Base-by-base conservation (phyloP, 2,797 vertebrate genomes). In the Myotis planiceps region DNA sequence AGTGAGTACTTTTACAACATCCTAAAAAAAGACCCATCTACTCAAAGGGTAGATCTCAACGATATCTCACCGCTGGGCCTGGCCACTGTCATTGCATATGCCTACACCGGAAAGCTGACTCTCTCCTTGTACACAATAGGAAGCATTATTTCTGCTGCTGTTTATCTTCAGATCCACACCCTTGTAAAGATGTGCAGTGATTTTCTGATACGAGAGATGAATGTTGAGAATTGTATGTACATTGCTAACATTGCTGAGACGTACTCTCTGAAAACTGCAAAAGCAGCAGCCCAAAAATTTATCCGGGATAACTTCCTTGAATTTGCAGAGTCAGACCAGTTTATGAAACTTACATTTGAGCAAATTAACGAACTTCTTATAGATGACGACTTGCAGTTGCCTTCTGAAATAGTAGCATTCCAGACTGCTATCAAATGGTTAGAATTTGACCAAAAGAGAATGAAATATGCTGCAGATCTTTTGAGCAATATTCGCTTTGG, bases 171-270 rank as follows among this genome's bases (percentile, higher is more conserved):
- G 98, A 99, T 99, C 81, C 98, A 99, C 72, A 99, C 99, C 37
- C 99, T 99, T 65, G 99, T 99, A 60, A 99, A 99, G 98, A 99
- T 99, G 99, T 99, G 99, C 98, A 99, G 99, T 84, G 99, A 99
- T 97, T 99, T 99, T 98, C 98, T 99, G 94, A 99, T 99, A 97
- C 99, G 99, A 96, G 99, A 99, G 99, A 99, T 99, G 96, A 99
- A 98, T 2, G 99, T 99, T 94, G 99, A 99, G 98, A 99, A 99
- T 60, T 99, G 99, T 96, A 99, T 99, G 99, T 99, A 99, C 0
- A 97, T 99, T 74, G 99, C 98, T 94, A 99, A 99, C 97, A 99
- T 99, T 32, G 99, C 99, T 9, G 99, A 99, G 97, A 99, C 99
- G 3, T 99, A 99, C 0, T 98, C 99, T 98, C 99, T 99, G 63